Percentiles rank a stretch among this genome's conserved stretches.
Evolutionary conservation across 2,113 vertebrate species (phyloP).

Genomic region (Cettia cetti): DNA sequence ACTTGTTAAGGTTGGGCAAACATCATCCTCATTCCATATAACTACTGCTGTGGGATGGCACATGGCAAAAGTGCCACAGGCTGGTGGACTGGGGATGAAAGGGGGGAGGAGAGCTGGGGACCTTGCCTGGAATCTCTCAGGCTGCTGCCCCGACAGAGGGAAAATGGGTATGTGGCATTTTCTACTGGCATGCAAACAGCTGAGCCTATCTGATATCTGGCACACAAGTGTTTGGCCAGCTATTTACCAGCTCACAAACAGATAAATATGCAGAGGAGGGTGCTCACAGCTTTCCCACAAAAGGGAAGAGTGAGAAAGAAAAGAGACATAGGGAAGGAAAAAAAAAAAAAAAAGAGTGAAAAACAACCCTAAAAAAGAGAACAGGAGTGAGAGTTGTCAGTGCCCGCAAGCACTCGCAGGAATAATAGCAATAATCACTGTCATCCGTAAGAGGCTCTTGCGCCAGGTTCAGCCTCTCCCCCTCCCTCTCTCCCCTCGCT

Average conservation of each 20-base stretch:
- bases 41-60: not conserved
- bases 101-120: not conserved
- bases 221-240: constrained; percentile 42
- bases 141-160: not conserved
- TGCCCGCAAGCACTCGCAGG: constrained; percentile 31
- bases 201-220: constrained; percentile 56
- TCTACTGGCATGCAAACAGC: constrained; percentile 57
- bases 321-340: fast-evolving
- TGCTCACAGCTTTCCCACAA: not conserved
- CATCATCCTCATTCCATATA: not conserved
- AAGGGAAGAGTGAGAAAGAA: not conserved
- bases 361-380: not conserved
- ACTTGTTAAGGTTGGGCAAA: constrained; percentile 14
- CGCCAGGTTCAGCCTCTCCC: constrained; percentile 58
- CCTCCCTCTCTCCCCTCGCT: constrained; percentile 48
- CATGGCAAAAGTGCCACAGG: not conserved
- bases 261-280: constrained; percentile 19
- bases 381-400: constrained; percentile 39
- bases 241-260: constrained; percentile 3
- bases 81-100: not conserved
- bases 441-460: constrained; percentile 46
- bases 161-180: constrained; percentile 49
- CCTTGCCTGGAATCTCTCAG: not conserved
- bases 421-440: constrained; percentile 63
- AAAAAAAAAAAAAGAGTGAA: not conserved